Base-by-base conservation (phyloP, 2,113 vertebrate species). In the Gracilinanus agilis region DNA sequence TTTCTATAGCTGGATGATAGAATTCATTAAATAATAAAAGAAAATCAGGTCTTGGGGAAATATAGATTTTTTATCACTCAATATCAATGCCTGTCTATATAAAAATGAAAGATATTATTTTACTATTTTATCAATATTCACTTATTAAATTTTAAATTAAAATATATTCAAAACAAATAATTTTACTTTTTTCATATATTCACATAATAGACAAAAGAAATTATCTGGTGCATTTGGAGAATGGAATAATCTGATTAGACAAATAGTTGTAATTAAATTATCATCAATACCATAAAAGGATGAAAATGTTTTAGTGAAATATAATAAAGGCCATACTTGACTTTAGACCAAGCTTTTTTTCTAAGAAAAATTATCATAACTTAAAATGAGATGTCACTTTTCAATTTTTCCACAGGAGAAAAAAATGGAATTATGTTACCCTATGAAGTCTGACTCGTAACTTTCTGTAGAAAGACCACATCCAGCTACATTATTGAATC, bases 351-450 rank as follows among this genome's bases (percentile, higher is more conserved):
- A 9, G 10, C 6, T 97, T 92, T 55, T n/a, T 91, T 96, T 54
- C 11, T 94, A 90, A 96, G 95, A 92, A 25, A 24, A 94, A 10
- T 92, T 88, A 90, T 95, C 13, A 16, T 40, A 40, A 40, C 16
- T 83, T 16, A 83, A 83, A 83, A 40, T 83, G 19, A 40, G 34
- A 89, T 92, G 91, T 94, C 91, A 93, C 90, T 94, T 92, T 56
- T 5, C 90, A 40, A 91, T 95, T 95, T 97, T 95, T 94, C 93
- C 95, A 93, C 75, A 90, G 44, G 75, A 83, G 27, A 95, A 94
- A 96, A 93, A 97, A 96, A 67, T 91, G 49, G 92, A 58, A 23
- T 91, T 93, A 13, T 96, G 93, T 95, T 95, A 93, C 90, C 58
- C 90, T 89, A 93, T 92, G 53, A 95, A 94, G 19, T 1, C 29